Conservation (phyloP, 2,888 invertebrate species). For the Atethmia centrago region DNA sequence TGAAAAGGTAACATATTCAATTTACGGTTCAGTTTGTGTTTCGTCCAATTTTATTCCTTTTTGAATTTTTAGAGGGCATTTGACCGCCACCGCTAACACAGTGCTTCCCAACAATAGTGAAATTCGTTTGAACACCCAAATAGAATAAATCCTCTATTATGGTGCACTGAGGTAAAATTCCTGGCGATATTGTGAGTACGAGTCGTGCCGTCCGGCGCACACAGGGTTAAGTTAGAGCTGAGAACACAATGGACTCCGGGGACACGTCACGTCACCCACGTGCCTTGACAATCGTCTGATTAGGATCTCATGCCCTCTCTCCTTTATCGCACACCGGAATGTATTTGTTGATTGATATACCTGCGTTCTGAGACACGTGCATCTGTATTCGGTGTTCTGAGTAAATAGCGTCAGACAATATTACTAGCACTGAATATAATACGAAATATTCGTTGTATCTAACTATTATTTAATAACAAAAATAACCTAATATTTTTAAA, state of each 20-base stretch:
- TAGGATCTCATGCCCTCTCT: slow-evolving; percentile 72
- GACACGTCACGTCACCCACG: slow-evolving; percentile 72
- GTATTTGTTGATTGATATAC: slow-evolving; percentile 65
- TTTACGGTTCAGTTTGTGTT: neutral
- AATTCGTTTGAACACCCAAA: slow-evolving; percentile 50
- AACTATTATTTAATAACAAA: too few species aligned
- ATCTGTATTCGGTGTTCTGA: slow-evolving; percentile 25
- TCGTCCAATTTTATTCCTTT: neutral
- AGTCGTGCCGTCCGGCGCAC: slow-evolving; percentile 50
- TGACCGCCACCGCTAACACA: slow-evolving; percentile 10
- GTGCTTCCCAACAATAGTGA: slow-evolving; percentile 37
- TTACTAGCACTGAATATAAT: neutral
- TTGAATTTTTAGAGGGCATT: slow-evolving; percentile 20
- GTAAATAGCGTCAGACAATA: neutral
- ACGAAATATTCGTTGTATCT: slow-evolving; percentile 3
- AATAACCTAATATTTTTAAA: too few species aligned
- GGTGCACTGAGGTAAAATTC: slow-evolving; percentile 64
- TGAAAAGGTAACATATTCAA: slow-evolving; percentile 6
- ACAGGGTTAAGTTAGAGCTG: slow-evolving; percentile 57
- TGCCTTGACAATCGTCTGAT: slow-evolving; percentile 74
- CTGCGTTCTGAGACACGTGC: slow-evolving; percentile 44
- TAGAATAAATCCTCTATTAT: slow-evolving; percentile 55
- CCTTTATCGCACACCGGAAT: slow-evolving; percentile 56
- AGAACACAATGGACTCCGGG: slow-evolving; percentile 67
- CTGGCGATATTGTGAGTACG: slow-evolving; percentile 60